A percentile compares a stretch with the other conserved stretches of the same genome.
Evolutionary conservation across 2,888 invertebrate species (phyloP).

Genomic region (Polyommatus iphigenia): DNA sequence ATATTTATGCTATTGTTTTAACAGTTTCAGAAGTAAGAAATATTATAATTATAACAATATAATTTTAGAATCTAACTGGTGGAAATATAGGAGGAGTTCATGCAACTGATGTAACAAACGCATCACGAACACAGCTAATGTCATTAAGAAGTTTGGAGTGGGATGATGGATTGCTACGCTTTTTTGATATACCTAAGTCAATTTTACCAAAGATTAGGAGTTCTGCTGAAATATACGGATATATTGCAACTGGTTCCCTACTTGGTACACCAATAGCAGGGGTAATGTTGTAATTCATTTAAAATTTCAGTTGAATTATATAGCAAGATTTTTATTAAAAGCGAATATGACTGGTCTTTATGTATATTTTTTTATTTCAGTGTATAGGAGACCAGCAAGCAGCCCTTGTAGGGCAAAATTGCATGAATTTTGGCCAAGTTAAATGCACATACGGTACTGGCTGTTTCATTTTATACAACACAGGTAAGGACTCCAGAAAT

Average conservation of each 20-base stretch:
- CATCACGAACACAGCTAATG: constrained; percentile 97
- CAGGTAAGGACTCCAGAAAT: constrained; percentile 77
- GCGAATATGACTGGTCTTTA: no score
- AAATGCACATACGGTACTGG: constrained; percentile 98
- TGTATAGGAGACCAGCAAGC: constrained; percentile 98
- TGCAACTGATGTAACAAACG: constrained; percentile 97
- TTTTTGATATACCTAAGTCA: constrained; percentile 91
- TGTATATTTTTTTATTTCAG: constrained; percentile 64
- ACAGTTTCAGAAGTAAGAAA: not conserved
- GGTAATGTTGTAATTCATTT: constrained; percentile 75
- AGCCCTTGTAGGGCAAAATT: constrained; percentile 95
- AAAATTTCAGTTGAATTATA: constrained; percentile 29
- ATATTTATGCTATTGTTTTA: not conserved
- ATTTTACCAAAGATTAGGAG: constrained; percentile 94
- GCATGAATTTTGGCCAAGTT: constrained; percentile 92
- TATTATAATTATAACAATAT: not conserved
- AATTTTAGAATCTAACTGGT: constrained; percentile 81
- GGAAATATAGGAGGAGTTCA: constrained; percentile 82
- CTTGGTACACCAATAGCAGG: constrained; percentile 92
- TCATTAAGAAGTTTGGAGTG: constrained; percentile 92
- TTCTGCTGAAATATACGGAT: constrained; percentile 95
- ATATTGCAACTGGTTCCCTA: constrained; percentile 86
- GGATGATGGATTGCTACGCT: constrained; percentile 92
- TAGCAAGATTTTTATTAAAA: not conserved
- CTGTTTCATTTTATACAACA: constrained; percentile 96